Conservation (phyloP, 2,797 vertebrate genomes). For the Platalea minor region DNA sequence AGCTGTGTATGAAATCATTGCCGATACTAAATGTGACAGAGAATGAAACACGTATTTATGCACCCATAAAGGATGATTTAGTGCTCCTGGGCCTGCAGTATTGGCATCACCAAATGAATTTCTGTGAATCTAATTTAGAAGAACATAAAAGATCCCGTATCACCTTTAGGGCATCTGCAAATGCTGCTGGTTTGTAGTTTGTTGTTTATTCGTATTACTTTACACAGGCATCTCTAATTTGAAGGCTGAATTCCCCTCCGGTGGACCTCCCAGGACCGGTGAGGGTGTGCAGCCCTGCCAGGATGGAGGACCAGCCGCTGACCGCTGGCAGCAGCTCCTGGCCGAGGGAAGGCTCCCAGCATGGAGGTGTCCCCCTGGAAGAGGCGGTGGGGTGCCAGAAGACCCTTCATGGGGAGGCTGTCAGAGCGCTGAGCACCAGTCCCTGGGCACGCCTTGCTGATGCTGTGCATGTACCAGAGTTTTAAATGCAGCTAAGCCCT, state of each 20-base stretch:
- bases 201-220: background rate
- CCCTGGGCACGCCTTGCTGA: background rate
- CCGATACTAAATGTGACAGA: conserved; percentile 32
- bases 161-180: background rate
- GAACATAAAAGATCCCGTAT: conserved; percentile 12
- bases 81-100: conserved; percentile 3
- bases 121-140: conserved; percentile 42
- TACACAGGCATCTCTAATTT: background rate
- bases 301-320: background rate
- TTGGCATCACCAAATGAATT: background rate
- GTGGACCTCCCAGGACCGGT: background rate
- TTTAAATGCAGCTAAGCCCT: background rate
- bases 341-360: accelerated
- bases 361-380: accelerated
- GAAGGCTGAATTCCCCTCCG: background rate
- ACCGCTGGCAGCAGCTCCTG: accelerated
- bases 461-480: accelerated
- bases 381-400: background rate
- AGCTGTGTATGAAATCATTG: conserved; percentile 38
- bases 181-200: background rate
- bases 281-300: background rate
- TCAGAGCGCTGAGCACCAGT: accelerated
- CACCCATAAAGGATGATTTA: conserved; percentile 48
- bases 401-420: background rate
- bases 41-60: conserved; percentile 39